These are phyloP conservation scores for Choloepus didactylus DNA, from an alignment of 2,797 vertebrate species.

Conservation along the genomic window DNA sequence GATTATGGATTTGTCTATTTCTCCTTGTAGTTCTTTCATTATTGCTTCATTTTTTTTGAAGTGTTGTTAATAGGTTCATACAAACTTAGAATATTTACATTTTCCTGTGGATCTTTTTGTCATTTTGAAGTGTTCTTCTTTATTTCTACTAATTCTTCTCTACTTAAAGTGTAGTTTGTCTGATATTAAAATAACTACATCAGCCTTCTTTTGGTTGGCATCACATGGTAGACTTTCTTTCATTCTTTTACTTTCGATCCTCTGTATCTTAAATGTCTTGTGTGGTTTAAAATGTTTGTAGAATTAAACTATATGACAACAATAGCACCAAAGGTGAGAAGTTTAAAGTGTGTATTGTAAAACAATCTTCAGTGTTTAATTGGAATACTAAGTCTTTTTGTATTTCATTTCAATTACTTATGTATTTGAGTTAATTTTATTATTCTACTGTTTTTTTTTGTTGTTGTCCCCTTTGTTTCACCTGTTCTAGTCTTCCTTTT, in stretches of 20 bases:
- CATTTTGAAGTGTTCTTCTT: background rate
- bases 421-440: slow-evolving; percentile 37
- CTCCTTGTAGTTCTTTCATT: background rate
- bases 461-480: background rate
- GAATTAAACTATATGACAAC: background rate
- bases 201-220: background rate
- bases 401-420: background rate
- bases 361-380: slow-evolving; percentile 2
- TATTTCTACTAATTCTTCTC: background rate
- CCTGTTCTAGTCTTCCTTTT: background rate
- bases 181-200: background rate
- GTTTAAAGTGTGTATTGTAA: background rate
- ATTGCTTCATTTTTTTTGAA: background rate
- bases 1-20: background rate
- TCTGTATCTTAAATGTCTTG: background rate
- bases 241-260: background rate
- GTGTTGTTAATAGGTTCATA: background rate
- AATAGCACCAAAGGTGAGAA: background rate
- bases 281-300: background rate
- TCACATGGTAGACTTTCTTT: background rate
- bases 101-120: background rate
- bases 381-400: background rate
- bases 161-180: background rate
- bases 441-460: background rate
- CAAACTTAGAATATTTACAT: background rate